Percentiles rank a stretch among this genome's conserved stretches.
These are phyloP conservation scores for Erannis defoliaria DNA, from an alignment of 2,888 invertebrate species.

Conservation along the genomic window DNA sequence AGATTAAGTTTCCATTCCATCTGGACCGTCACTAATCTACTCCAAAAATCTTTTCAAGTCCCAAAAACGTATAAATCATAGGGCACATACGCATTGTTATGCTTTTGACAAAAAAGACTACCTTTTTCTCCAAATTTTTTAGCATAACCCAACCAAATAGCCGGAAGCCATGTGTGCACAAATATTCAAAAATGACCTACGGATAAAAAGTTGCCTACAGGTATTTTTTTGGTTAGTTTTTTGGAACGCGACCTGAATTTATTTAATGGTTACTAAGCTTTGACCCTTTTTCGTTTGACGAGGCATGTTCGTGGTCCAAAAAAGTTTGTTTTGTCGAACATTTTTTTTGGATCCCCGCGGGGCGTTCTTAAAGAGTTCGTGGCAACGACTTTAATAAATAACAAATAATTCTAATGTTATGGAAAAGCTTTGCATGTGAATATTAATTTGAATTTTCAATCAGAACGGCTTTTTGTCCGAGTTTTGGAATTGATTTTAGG, in stretches of 20 bases:
- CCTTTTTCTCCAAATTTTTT: conserved; percentile 67
- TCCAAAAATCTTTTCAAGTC: conserved; percentile 45
- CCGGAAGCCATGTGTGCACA: conserved; percentile 85
- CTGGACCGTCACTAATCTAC: conserved; percentile 57
- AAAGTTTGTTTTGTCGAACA: conserved; percentile 75
- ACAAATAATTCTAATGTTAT: conserved; percentile 72
- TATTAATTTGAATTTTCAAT: conserved; percentile 68
- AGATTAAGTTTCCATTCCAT: conserved; percentile 53
- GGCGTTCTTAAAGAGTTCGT: conserved; percentile 68
- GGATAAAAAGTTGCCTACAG: conserved; percentile 73
- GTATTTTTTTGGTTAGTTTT: conserved; percentile 66
- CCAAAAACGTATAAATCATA: conserved; percentile 63
- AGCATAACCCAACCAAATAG: conserved; percentile 84
- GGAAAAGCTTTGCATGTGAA: conserved; percentile 59
- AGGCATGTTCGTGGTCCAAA: conserved; percentile 70
- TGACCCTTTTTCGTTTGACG: conserved; percentile 79
- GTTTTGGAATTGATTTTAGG: conserved; percentile 52
- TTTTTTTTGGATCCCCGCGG: conserved; percentile 70
- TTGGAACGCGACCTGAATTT: conserved; percentile 69
- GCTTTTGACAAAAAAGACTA: conserved; percentile 60
- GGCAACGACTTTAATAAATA: conserved; percentile 81
- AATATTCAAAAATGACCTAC: conserved; percentile 84
- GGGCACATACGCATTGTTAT: conserved; percentile 62
- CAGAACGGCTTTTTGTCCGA: conserved; percentile 55
- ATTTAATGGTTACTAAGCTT: conserved; percentile 84